A percentile compares a stretch with the other conserved stretches of the same genome.
Evolutionary conservation across 2,113 vertebrate species (phyloP).

Genomic region (Nerophis lumbriciformis): DNA sequence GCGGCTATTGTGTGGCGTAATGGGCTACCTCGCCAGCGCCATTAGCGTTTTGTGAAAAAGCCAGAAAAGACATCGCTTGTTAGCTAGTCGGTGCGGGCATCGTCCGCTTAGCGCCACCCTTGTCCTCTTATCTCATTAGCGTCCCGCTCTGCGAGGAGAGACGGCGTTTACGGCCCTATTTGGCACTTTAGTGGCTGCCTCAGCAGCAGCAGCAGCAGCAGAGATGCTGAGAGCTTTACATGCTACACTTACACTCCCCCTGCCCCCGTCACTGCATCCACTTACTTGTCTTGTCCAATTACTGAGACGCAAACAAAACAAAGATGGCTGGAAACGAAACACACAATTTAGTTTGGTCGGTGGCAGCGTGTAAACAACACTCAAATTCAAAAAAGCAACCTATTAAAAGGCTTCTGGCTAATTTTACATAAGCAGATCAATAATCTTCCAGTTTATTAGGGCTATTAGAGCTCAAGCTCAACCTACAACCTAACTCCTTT

Average conservation of each 20-base stretch:
- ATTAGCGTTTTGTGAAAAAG: constrained; percentile 50
- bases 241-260: constrained; percentile 46
- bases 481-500: no score
- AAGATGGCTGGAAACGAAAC: neutral
- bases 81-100: constrained; percentile 43
- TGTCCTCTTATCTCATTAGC: constrained; percentile 62
- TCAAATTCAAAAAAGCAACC: no score
- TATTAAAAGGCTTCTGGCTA: no score
- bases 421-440: no score
- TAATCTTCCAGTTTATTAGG: no score
- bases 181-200: constrained; percentile 52
- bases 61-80: constrained; percentile 46
- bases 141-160: constrained; percentile 41
- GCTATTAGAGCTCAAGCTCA: no score
- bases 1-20: neutral
- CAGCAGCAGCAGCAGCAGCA: constrained; percentile 21
- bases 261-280: constrained; percentile 40
- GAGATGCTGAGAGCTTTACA: constrained; percentile 65
- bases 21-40: constrained; percentile 17
- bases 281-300: constrained; percentile 63
- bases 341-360: no score
- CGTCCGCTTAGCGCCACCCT: constrained; percentile 51
- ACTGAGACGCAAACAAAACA: constrained; percentile 12
- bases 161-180: constrained; percentile 47
- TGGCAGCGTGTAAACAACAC: no score